These are phyloP conservation scores for Triops longicaudatus DNA, from an alignment of 1,140 invertebrate genomes.

Conservation along the genomic window DNA sequence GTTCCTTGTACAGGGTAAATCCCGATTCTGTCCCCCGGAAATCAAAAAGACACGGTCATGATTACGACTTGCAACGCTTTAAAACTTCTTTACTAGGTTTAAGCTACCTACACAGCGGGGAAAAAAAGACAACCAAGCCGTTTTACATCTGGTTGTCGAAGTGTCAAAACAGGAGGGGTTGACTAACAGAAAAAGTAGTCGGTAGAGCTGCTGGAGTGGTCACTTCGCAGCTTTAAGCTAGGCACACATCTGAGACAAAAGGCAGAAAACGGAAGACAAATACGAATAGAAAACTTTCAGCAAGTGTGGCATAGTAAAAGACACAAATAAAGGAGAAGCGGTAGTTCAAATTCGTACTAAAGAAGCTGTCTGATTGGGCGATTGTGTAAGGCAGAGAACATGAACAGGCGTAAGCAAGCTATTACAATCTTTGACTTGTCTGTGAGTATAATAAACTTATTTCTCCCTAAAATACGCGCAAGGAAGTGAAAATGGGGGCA, in stretches of 20 bases:
- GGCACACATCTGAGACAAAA: neutral
- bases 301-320: no score
- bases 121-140: neutral
- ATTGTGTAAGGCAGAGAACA: no score
- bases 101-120: neutral
- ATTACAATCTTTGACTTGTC: no score
- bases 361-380: no score
- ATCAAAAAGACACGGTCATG: neutral
- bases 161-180: neutral
- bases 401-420: no score
- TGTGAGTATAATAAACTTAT: no score
- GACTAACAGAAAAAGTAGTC: neutral
- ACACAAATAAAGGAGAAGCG: no score
- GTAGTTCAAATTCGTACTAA: no score
- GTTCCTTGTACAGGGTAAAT: slow-evolving; percentile 12
- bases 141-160: neutral
- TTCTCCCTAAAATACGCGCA: no score
- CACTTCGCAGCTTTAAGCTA: neutral
- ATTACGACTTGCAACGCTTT: neutral
- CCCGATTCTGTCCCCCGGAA: slow-evolving; percentile 5
- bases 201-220: neutral
- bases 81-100: neutral
- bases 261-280: no score
- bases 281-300: no score
- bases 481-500: no score